These are phyloP conservation scores for Steinernema feltiae DNA, from an alignment of 1,140 invertebrate species.

Conservation along the genomic window DNA sequence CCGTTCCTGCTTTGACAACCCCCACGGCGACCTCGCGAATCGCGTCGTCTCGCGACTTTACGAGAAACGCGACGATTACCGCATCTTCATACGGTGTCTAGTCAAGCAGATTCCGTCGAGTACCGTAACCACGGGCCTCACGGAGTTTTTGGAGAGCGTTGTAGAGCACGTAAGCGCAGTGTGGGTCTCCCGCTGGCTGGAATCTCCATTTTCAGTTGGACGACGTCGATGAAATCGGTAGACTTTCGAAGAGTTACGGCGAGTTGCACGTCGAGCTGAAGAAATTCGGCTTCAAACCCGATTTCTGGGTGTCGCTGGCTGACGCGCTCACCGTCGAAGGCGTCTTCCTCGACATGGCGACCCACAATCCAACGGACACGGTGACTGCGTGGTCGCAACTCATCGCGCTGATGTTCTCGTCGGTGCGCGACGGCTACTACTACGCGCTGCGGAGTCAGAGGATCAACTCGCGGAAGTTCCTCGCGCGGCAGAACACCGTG, in stretches of 20 bases:
- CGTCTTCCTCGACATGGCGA: slow-evolving; percentile 51
- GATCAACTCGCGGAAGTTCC: slow-evolving; percentile 41
- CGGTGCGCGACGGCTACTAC: slow-evolving; percentile 52
- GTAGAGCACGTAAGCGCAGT: slow-evolving; percentile 47
- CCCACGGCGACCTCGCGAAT: slow-evolving; percentile 49
- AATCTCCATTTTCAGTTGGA: slow-evolving; percentile 52
- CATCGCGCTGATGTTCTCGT: slow-evolving; percentile 50
- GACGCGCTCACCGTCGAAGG: slow-evolving; percentile 54
- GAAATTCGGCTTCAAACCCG: slow-evolving; percentile 50
- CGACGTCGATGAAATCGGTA: slow-evolving; percentile 44
- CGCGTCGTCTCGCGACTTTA: slow-evolving; percentile 44
- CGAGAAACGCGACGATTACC: slow-evolving; percentile 50
- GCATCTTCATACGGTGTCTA: slow-evolving; percentile 41
- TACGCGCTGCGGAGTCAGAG: slow-evolving; percentile 42
- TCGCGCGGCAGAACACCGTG: slow-evolving; percentile 37
- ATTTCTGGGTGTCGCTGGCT: slow-evolving; percentile 52
- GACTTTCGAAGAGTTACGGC: slow-evolving; percentile 42
- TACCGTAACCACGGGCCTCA: slow-evolving; percentile 40
- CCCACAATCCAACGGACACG: slow-evolving; percentile 53
- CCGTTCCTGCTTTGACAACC: slow-evolving; percentile 51
- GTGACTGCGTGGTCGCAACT: slow-evolving; percentile 52
- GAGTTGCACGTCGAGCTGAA: slow-evolving; percentile 52
- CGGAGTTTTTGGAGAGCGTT: slow-evolving; percentile 48
- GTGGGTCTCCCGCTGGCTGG: too few species aligned
- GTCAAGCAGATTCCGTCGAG: slow-evolving; percentile 48